Evolutionary conservation across 2,113 vertebrate genomes (phyloP), one percentile per base, ranked within the genome.

Genomic region (Bos indicus): DNA sequence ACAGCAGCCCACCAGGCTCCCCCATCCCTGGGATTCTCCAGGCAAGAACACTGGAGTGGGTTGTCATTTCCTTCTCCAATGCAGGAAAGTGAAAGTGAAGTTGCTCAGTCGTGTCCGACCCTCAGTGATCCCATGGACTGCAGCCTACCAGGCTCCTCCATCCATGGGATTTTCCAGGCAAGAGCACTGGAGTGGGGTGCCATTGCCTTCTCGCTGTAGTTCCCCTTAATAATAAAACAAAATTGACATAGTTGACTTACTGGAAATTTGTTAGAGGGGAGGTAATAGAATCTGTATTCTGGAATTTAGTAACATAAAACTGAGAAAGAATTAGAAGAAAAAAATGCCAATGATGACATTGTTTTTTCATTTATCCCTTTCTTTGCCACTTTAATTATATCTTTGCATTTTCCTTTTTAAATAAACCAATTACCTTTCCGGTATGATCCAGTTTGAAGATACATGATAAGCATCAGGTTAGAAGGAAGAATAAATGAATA

Each of bases 401-500:
- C 67, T 16, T 97, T 6, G 5, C 67, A 82, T 17, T 0, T 95
- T 81, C 51, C 97, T 99, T 97, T 30, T 95, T 80, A 98, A 98
- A 97, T 95, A 96, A 97, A 88, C 80, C 97, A 96, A 95, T 98
- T 98, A 97, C 89, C 64, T 98, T 97, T 97, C 90, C 91, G 96
- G 59, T 77, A 78, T 91, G 97, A 98, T 87, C n/a, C 87, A 98
- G 62, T 98, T 98, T 98, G 80, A 87, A 98, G 88, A 60, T 97
- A 96, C 56, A 88, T 62, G 97, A 26, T 98, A 98, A 98, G 46
- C 95, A 92, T 77, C 60, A 97, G 95, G 88, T 98, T 99, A 97
- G 87, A 98, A 97, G 97, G 96, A 96, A 98, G 59, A 88, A 96
- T 97, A 98, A 98, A 98, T 97, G 90, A 95, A 98, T 98, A 89